These are phyloP conservation scores for Drosophila orosa DNA, from an alignment of 1,140 invertebrate genomes.

Conservation along the genomic window DNA sequence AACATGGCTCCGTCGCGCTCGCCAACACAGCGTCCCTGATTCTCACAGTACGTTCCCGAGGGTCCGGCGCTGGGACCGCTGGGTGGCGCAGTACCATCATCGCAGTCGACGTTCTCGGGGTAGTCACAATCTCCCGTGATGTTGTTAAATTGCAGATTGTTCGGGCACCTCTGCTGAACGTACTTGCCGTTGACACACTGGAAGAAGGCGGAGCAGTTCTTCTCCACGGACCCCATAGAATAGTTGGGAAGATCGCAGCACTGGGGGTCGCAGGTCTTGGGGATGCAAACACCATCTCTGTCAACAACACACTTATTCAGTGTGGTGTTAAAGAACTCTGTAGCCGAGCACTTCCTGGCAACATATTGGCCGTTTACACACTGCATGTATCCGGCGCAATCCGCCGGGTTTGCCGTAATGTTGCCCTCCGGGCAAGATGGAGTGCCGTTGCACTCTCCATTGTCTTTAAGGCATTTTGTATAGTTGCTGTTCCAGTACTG, in stretches of 20 bases:
- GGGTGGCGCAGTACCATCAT: conserved; percentile 56
- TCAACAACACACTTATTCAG: conserved; percentile 30
- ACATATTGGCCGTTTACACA: conserved; percentile 44
- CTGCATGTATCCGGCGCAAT: conserved; percentile 57
- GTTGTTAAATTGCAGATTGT: conserved; percentile 57
- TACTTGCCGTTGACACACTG: conserved; percentile 45
- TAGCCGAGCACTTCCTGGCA: conserved; percentile 18
- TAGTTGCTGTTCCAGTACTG: too few species aligned
- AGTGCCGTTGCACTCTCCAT: conserved; percentile 39
- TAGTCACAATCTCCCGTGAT: conserved; percentile 35
- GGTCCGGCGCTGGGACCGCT: conserved; percentile 65
- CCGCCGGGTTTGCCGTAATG: neutral
- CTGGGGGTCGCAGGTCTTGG: conserved; percentile 47
- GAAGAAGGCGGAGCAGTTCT: conserved; percentile 60
- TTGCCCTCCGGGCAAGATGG: conserved; percentile 25
- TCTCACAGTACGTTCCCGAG: conserved; percentile 64
- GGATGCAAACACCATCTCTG: conserved; percentile 40
- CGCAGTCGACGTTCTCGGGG: conserved; percentile 49
- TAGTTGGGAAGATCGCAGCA: conserved; percentile 52
- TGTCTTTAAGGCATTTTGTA: conserved; percentile 8
- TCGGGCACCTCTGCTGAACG: conserved; percentile 32
- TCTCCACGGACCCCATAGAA: conserved; percentile 32
- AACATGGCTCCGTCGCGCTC: conserved; percentile 42
- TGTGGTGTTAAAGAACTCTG: conserved; percentile 36
- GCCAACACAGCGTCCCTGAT: conserved; percentile 44